Base-by-base conservation (phyloP, 2,888 invertebrate genomes). In the Agriopis aurantiaria region DNA sequence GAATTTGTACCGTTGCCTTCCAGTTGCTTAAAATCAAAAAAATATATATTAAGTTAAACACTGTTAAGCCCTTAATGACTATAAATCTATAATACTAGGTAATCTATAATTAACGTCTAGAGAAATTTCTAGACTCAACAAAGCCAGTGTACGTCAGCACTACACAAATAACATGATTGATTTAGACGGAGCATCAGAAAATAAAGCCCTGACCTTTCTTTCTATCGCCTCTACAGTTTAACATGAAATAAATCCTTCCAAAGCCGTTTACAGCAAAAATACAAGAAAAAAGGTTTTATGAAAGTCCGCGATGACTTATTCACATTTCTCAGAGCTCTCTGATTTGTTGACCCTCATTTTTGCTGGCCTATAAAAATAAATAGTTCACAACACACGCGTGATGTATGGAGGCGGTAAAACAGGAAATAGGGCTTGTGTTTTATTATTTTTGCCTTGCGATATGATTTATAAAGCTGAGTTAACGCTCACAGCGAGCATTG, bases 261-360 rank as follows among this genome's bases (percentile, higher is more conserved):
- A 60, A 12, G 55, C 51, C 65, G 60, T 65, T 69, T 67, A 68
- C 57, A 71, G 33, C 56, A 23, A 61, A 61, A 43, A 6, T 51
- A 65, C 55, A 56, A 60, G 56, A 63, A 58, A 68, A 58, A 72
- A 70, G 69, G 66, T 74, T 73, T 70, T 71, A 71, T 73, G 68
- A 73, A 72, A 65, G 64, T 71, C 56, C 53, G 55, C 62, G 59
- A 74, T 73, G 77, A 74, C 74, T 77, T 77, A 77, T 75, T 77
- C 74, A 75, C 77, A 72, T 73, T 67, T 68, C 72, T 73, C 72
- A 55, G 57, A 63, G 68, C 55, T 60, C 52, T 68, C 63, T 72
- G 77, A 77, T 74, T 75, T 77, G 77, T 77, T 77, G 74, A 75
- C 73, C 74, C 74, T 74, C 75, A 73, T 74, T 75, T 73, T 62